Conservation (phyloP, 2,113 vertebrate genomes). For the Lagopus leucura region DNA sequence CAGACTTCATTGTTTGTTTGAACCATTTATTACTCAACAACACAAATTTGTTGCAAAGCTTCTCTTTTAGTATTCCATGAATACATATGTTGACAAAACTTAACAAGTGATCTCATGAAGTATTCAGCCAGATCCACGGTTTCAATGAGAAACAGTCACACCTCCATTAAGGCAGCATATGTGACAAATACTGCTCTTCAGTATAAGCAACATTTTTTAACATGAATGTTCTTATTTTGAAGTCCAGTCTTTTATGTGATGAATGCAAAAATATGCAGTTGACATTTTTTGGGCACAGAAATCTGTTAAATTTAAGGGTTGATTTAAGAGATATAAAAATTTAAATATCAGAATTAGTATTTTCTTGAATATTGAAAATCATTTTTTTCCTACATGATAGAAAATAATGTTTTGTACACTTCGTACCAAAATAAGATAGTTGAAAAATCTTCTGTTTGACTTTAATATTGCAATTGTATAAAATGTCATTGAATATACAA, state of each 20-base stretch:
- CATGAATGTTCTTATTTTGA: not conserved
- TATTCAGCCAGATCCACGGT: not conserved
- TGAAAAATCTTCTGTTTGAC: not conserved
- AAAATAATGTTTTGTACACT: not conserved
- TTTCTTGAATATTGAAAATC: not conserved
- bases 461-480: not conserved
- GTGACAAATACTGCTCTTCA: not conserved
- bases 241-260: not conserved
- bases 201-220: not conserved
- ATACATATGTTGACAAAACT: not conserved
- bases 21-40: not conserved
- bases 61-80: rapidly evolving
- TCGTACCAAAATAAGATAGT: not conserved
- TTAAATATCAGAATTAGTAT: not conserved
- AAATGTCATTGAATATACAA: not conserved
- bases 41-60: not conserved
- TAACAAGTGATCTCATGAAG: not conserved
- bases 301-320: not conserved
- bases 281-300: not conserved
- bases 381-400: rapidly evolving
- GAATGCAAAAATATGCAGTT: not conserved
- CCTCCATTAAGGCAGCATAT: not conserved
- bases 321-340: not conserved
- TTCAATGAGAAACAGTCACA: not conserved
- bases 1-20: not conserved